These are phyloP conservation scores for Cantharis rustica DNA, from an alignment of 2,888 invertebrate genomes.

Conservation along the genomic window DNA sequence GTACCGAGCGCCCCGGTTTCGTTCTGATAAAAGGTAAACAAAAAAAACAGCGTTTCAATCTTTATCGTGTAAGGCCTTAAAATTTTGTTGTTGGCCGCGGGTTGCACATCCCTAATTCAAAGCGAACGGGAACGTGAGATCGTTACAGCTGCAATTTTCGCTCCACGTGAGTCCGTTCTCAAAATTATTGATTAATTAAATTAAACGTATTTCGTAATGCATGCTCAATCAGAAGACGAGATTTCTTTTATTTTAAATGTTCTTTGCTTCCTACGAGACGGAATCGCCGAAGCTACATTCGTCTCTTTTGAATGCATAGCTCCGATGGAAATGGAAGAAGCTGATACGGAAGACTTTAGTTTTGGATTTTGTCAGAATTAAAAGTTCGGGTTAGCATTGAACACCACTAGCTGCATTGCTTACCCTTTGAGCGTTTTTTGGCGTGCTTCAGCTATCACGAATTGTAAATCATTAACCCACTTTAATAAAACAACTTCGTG, in stretches of 20 bases:
- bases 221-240: background rate
- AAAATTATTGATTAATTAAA: background rate
- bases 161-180: background rate
- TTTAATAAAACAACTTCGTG: background rate
- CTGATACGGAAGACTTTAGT: background rate
- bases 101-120: background rate
- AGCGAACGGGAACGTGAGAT: background rate
- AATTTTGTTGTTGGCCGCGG: background rate
- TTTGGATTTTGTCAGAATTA: background rate
- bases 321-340: too few relatives aligned
- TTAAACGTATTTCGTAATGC: background rate
- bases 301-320: too few relatives aligned
- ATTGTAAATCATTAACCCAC: background rate
- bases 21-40: background rate
- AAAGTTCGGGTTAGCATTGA: background rate
- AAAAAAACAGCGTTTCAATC: background rate
- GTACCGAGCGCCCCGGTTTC: background rate
- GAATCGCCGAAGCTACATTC: too few relatives aligned
- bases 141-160: background rate
- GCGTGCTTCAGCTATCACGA: background rate
- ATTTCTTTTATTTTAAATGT: background rate
- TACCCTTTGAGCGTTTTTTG: background rate
- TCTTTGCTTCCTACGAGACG: fast-evolving
- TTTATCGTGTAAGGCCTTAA: background rate
- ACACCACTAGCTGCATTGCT: background rate